These are phyloP conservation scores for Phasianus colchicus DNA, from an alignment of 2,113 vertebrate genomes.

Conservation along the genomic window DNA sequence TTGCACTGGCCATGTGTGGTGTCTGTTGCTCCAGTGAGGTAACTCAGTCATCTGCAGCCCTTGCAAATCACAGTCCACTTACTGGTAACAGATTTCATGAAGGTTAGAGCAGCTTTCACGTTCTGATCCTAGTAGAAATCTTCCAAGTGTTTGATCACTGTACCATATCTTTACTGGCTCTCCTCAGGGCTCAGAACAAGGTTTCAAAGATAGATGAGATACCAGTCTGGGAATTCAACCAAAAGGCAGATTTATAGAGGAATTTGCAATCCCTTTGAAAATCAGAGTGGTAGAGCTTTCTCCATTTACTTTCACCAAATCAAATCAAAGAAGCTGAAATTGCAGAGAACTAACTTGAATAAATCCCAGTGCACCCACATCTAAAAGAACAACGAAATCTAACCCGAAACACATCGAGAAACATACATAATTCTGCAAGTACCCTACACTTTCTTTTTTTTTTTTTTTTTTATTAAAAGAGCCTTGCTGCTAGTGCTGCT, in stretches of 20 bases:
- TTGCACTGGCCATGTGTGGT: neutral
- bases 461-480: neutral
- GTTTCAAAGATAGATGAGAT: neutral
- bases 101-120: neutral
- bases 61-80: neutral
- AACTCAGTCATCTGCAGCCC: neutral
- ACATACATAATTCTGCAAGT: neutral
- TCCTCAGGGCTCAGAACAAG: neutral
- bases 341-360: neutral
- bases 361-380: neutral
- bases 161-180: neutral
- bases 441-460: neutral
- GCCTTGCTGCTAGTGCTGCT: neutral
- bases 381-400: neutral
- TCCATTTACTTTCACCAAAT: conserved; percentile 3
- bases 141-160: neutral
- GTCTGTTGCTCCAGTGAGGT: neutral
- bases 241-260: neutral
- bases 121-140: neutral
- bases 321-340: neutral
- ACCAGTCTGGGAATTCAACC: neutral
- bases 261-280: neutral
- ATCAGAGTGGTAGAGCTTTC: neutral
- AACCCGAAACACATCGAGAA: neutral
- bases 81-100: neutral